Base-by-base conservation (phyloP, 2,888 invertebrate genomes). In the Drosophila falleni region DNA sequence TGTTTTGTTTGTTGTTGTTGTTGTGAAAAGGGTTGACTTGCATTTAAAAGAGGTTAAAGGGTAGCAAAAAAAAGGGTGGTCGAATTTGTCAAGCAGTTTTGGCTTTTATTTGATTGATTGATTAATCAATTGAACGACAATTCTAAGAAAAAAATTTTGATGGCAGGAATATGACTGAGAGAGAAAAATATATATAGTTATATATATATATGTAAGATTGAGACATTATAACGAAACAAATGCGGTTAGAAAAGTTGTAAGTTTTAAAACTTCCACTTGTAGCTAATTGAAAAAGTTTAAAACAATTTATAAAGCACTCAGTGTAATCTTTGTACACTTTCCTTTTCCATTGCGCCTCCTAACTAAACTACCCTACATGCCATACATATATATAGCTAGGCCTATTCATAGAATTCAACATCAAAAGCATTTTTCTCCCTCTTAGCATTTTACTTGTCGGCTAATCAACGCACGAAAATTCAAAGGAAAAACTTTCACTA, bases 1-100 rank as follows among this genome's bases (percentile, higher is more conserved):
- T 69, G 51, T 31, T 6, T 29, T 13, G 35, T 5, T 62, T 50
- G 13, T 31, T 37, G 23, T 23, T 0, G 37, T 49, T 77, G 49
- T 61, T 65, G 53, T 44, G 41, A 19, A 70, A 76, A 64, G 80
- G 72, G 66, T 78, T 68, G 76, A 60, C 71, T 61, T 31, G 46
- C 16, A 0, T n/a, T 26, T 5, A 3, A 9, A 0, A 5, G 6
- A 4, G 53, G 11, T 6, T 9, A 26, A 33, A 19, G 55, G 35
- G 8, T 16, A 2, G 49, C 39, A 6, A 39, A 37, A n/a, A 58
- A 23, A 23, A 44, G 68, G 74, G 69, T 59, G 62, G 69, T 5
- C 6, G 33, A 44, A 10, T 44, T 41, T 70, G 51, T 44, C 16
- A 16, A 53, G 41, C 26, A n/a, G 15, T 49, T 33, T 58, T 31